Evolutionary conservation across 2,797 vertebrate genomes (phyloP).

Genomic region (Pseudochirops cupreus): DNA sequence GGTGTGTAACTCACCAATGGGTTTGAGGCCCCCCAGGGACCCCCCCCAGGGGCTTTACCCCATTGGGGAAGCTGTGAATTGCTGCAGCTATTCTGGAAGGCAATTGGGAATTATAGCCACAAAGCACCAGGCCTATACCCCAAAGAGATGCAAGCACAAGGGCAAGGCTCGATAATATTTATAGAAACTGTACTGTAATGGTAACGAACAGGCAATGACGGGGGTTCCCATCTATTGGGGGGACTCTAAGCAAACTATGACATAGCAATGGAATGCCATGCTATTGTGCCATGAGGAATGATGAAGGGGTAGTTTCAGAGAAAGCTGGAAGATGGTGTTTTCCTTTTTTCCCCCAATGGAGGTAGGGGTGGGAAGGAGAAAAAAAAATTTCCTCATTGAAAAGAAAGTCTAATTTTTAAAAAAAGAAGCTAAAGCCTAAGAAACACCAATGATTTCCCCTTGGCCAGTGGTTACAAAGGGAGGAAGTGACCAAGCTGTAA

Average conservation of each 20-base stretch:
- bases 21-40: neutral
- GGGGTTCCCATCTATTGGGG: neutral
- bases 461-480: neutral
- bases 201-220: neutral
- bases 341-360: neutral
- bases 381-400: too few species aligned
- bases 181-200: neutral
- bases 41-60: neutral
- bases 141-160: neutral
- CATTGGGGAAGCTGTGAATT: neutral
- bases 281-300: neutral
- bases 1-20: neutral
- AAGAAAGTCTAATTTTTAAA: too few species aligned
- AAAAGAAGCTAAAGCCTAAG: neutral
- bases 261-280: neutral
- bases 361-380: neutral
- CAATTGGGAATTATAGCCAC: neutral
- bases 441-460: neutral
- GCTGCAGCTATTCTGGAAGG: neutral
- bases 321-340: neutral
- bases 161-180: neutral
- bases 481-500: too few species aligned
- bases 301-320: neutral
- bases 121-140: neutral
- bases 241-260: neutral